Base-by-base conservation (phyloP, 1,140 invertebrate genomes). In the Tribolium castaneum region DNA sequence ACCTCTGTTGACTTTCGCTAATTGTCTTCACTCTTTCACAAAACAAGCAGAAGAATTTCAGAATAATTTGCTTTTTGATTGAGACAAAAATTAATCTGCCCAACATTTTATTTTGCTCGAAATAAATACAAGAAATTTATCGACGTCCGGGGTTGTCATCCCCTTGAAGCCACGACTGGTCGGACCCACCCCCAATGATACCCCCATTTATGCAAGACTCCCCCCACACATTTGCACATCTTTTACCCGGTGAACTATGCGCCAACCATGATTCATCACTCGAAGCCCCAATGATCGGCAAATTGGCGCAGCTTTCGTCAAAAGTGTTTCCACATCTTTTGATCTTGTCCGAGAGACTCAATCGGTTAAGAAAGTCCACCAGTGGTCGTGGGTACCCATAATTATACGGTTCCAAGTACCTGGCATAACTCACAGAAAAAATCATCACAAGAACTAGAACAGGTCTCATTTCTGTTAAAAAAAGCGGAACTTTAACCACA, bases 231-330 rank as follows among this genome's bases (percentile, higher is more conserved):
- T 59, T 59, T 6, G 16, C 35, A 12, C 70, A 51, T 4, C 77
- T 62, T 70, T 79, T 79, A 16, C 78, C 78, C 3, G 78, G 74
- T 1, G 39, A 52, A 45, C 30, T 13, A 14, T 70, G 30, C 9
- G 4, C 4, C 10, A 79, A 13, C 78, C 78, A 79, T n/a, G 50
- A 19, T 62, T 79, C 78, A 16, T 79, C 78, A 12, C 16, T 59
- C 1, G 50, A 34, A 14, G 62, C 72, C 3, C 51, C 62, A 10
- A 35, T n/a, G 10, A 79, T n/a, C 7, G 62, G 16, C n/a, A 30
- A 73, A 22, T 79, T 79, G 25, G 49, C 45, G n/a, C 78, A 79
- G n/a, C 73, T 54, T 16, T 79, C 73, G 54, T 76, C 73, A 14
- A 71, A 79, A 13, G 71, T n/a, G 54, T 76, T 76, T 3, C 19